A percentile compares a stretch with the other conserved stretches of the same genome.
Evolutionary conservation across 2,797 vertebrate genomes (phyloP).

Genomic region (Lindbergichthys nudifrons): DNA sequence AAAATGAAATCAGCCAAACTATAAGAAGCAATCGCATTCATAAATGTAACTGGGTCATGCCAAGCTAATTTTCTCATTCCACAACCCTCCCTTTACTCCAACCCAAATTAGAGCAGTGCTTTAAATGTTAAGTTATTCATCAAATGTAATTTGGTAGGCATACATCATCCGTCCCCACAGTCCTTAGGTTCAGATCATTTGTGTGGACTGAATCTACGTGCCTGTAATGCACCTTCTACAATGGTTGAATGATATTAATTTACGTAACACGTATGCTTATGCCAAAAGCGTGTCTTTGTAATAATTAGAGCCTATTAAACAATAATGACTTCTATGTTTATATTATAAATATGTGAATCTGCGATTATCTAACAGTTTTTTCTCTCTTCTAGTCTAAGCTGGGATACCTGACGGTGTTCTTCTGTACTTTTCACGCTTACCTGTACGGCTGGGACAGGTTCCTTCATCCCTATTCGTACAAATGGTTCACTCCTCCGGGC

Average conservation of each 20-base stretch:
- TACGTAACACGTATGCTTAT: conserved; percentile 1
- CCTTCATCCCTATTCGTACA: conserved; percentile 76
- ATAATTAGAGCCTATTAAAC: conserved; percentile 46
- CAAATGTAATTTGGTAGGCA: conserved; percentile 74
- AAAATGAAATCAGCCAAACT: conserved; percentile 49
- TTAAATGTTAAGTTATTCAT: conserved; percentile 87
- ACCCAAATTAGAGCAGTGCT: conserved; percentile 74
- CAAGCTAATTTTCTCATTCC: conserved; percentile 69
- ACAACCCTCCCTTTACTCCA: conserved; percentile 58
- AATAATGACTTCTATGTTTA: conserved; percentile 28
- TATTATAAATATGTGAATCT: neutral
- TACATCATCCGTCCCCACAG: conserved; percentile 69
- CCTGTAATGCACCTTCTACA: neutral
- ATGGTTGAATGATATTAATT: neutral
- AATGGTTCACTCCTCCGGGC: conserved; percentile 86
- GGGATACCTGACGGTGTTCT: conserved; percentile 88
- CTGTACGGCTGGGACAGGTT: conserved; percentile 88
- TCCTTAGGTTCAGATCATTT: conserved; percentile 42
- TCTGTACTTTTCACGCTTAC: conserved; percentile 90
- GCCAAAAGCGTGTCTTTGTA: conserved; percentile 29
- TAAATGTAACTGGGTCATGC: conserved; percentile 83
- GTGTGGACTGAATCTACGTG: neutral
- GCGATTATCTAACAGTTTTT: neutral
- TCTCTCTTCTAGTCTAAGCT: conserved; percentile 88
- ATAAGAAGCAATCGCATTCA: conserved; percentile 70